Evolutionary conservation across 2,888 invertebrate genomes (phyloP), one percentile per base, ranked within the genome.

Genomic region (Uloborus plumipes): DNA sequence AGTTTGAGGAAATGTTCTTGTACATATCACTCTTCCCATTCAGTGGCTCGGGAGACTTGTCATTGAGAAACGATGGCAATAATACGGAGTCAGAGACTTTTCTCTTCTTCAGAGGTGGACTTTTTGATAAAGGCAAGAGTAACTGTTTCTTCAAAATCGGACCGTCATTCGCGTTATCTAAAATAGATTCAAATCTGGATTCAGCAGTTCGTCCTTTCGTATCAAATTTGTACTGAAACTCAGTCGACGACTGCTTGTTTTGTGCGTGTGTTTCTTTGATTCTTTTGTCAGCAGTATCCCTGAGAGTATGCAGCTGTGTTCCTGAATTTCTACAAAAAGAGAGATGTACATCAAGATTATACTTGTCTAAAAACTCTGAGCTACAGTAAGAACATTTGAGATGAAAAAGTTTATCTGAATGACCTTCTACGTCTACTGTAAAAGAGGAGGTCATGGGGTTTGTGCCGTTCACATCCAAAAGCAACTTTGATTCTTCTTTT

Each of bases 311-410:
- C n/a, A 66, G 50, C 22, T 26, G 64, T 55, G 61, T 77, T 47
- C 22, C 47, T 31, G 58, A 18, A 31, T 53, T 51, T 53, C 47
- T 66, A 88, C 94, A 94, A 88, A 93, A 93, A 88, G 92, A 91
- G 87, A 93, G 92, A 88, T 96, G 96, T 79, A 94, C 91, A 88
- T 94, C 94, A 86, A 95, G 90, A 88, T 94, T 94, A 85, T 95
- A 95, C 55, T 93, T 93, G 86, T 93, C 94, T 88, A 93, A 92
- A 88, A 94, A 96, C 47, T 93, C 92, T 88, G 93, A 93, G 87
- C 93, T 93, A 88, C 96, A 96, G 72, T 93, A 90, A 0, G 93
- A 92, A 88, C 96, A 96, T 55, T 58, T 77, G 47, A 86, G 85
- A 14, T 75, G 15, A 53, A 50, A 49, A n/a, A 15, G 49, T 66